Evolutionary conservation across 2,797 vertebrate genomes (phyloP), one percentile per base, ranked within the genome.

Genomic region (Artibeus jamaicensis): DNA sequence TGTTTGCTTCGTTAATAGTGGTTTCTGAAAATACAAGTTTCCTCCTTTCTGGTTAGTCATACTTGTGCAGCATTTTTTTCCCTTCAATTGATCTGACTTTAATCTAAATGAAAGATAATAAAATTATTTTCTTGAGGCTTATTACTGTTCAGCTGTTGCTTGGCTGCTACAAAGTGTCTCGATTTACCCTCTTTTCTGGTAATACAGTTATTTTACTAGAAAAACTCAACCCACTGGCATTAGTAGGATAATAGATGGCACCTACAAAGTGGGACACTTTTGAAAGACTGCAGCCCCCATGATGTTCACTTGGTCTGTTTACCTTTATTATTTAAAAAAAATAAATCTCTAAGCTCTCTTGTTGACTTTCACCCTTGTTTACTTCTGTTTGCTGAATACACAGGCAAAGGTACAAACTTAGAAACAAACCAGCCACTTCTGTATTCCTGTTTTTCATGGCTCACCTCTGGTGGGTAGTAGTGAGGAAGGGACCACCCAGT

Each of bases 401-500:
- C 32, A 89, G 57, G n/a, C 44, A 84, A 82, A 16, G 48, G 62
- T 34, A 91, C n/a, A 85, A 90, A 86, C 14, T 90, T 93, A 94
- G 89, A 86, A 87, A 42, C n/a, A 29, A 95, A 48, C 50, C 26
- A 78, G 21, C 21, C 68, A 79, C 89, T 91, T 97, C 71, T 93
- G 53, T 93, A 42, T 90, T 96, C 89, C 76, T 96, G 59, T 89
- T 73, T 37, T 79, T 83, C 86, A 48, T 93, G 95, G 92, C 92
- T 97, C 95, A 94, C 95, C 96, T 73, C 53, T 73, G n/a, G 88
- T 89, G 89, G 96, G 93, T 97, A 95, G 87, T 94, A 89, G 77
- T 93, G 90, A 93, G 94, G 97, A 96, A 97, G 94, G 97, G 97
- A 97, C 97, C 96, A 97, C 96, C 96, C 97, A 96, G 77, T 96